These are phyloP conservation scores for Columba livia DNA, from an alignment of 2,113 vertebrate species.

Conservation along the genomic window DNA sequence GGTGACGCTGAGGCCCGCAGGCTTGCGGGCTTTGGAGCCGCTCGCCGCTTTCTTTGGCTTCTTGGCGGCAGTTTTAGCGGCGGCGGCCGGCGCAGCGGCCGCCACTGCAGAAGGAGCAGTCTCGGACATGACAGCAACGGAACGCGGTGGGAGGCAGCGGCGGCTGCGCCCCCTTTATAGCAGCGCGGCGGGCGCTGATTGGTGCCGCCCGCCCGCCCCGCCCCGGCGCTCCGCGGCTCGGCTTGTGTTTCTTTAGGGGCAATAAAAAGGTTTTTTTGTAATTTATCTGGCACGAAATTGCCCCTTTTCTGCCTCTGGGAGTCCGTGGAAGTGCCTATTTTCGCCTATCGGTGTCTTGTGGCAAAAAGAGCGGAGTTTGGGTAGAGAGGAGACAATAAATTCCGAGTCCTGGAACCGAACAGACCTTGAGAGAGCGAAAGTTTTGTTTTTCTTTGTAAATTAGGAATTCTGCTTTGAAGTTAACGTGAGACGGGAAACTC, in stretches of 20 bases:
- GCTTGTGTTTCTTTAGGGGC: constrained; percentile 52
- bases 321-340: background rate
- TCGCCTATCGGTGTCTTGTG: accelerated
- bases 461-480: background rate
- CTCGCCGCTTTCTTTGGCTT: background rate
- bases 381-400: background rate
- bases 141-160: accelerated
- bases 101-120: background rate
- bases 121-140: background rate
- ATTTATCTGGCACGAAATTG: background rate
- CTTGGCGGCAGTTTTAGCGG: background rate
- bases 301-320: background rate
- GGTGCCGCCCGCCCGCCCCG: constrained; percentile 3
- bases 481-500: background rate
- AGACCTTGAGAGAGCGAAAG: background rate
- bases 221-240: background rate
- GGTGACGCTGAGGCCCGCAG: constrained; percentile 74
- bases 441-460: constrained; percentile 47
- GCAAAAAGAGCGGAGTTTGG: background rate
- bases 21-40: constrained; percentile 58
- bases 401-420: background rate
- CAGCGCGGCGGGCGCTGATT: constrained; percentile 60
- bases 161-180: constrained; percentile 56
- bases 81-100: background rate
- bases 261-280: constrained; percentile 4